Percentiles rank a stretch among this genome's conserved stretches.
Evolutionary conservation across 23 tunicate genomes (phyloP).

Genomic region (Ciona savignyi): DNA sequence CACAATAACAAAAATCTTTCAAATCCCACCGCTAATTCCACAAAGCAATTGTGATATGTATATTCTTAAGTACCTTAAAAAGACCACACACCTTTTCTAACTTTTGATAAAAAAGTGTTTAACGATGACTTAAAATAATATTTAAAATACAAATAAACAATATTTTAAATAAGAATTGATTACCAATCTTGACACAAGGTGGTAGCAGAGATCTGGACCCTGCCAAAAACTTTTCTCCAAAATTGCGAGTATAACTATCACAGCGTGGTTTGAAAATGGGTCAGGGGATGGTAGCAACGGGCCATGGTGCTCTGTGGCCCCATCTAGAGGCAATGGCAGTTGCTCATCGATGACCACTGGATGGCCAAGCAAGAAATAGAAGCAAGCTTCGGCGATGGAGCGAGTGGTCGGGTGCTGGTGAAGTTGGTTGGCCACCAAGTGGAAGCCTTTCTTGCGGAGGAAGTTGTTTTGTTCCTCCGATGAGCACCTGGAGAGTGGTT

Average conservation of each 20-base stretch:
- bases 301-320: constrained; percentile 21
- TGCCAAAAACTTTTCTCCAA: constrained; percentile 46
- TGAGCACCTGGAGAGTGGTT: constrained; percentile 62
- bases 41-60: no score
- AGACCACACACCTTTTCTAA: no score
- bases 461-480: constrained; percentile 39
- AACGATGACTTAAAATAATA: no score
- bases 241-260: constrained; percentile 56
- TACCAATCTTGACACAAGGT: constrained; percentile 55
- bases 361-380: constrained; percentile 70
- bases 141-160: no score
- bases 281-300: constrained; percentile 34
- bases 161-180: no score
- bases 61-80: no score
- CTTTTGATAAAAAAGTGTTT: no score
- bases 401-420: constrained; percentile 74
- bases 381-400: constrained; percentile 64
- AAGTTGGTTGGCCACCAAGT: constrained; percentile 87
- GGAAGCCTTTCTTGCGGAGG: constrained; percentile 73
- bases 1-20: no score
- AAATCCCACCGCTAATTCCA: no score
- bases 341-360: constrained; percentile 46
- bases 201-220: constrained; percentile 38
- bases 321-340: constrained; percentile 36
- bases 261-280: constrained; percentile 65